A percentile compares a stretch with the other conserved stretches of the same genome.
Evolutionary conservation across 1,140 invertebrate genomes (phyloP).

Genomic region (Ceratina australensis): DNA sequence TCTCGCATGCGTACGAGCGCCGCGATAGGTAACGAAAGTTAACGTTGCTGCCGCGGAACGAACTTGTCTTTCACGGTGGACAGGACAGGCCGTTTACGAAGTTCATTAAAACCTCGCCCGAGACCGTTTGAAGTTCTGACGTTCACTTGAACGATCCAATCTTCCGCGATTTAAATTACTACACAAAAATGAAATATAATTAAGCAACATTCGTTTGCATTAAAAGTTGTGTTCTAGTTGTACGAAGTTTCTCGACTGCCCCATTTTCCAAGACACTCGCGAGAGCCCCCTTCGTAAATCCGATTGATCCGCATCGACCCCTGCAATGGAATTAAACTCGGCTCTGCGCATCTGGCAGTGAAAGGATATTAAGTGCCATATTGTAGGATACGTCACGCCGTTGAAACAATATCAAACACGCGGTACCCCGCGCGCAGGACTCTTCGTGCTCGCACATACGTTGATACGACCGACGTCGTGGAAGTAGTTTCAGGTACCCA

Average conservation of each 20-base stretch:
- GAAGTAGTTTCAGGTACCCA: constrained; percentile 29
- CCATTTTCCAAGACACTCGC: no score
- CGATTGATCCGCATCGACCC: constrained; percentile 32
- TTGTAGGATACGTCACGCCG: constrained; percentile 35
- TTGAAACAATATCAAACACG: constrained; percentile 32
- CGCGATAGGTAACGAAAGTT: neutral
- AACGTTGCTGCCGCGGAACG: neutral
- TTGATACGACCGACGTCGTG: constrained; percentile 2
- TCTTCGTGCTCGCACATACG: constrained; percentile 6
- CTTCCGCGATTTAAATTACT: no score
- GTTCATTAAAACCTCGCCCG: neutral
- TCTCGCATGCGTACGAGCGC: constrained; percentile 25
- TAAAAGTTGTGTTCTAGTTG: no score
- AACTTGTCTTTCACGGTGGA: neutral
- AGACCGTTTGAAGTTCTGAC: neutral
- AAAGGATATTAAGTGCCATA: constrained; percentile 57
- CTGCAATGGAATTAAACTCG: constrained; percentile 37
- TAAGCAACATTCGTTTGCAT: no score
- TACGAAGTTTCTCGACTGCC: no score
- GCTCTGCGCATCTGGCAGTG: neutral
- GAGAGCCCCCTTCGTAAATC: constrained; percentile 3
- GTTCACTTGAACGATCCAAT: neutral
- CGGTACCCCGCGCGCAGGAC: neutral
- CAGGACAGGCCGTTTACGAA: neutral
- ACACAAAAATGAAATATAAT: no score